These are phyloP conservation scores for Pangasius larnaudii DNA, from an alignment of 2,797 vertebrate genomes.

Conservation along the genomic window DNA sequence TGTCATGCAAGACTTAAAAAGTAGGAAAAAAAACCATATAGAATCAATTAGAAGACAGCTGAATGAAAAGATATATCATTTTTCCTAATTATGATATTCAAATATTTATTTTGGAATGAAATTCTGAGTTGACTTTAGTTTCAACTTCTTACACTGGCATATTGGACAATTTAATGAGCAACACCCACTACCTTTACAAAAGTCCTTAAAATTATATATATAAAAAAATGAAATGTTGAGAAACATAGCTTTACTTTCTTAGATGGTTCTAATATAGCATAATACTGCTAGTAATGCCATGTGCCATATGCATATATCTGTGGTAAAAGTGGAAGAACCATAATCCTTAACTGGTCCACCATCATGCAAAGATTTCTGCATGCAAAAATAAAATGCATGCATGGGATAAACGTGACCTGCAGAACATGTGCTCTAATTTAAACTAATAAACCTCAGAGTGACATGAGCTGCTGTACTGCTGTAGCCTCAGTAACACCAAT, in stretches of 20 bases:
- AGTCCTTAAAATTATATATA: too few relatives aligned
- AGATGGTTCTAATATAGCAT: background rate
- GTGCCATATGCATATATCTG: background rate
- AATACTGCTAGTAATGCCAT: background rate
- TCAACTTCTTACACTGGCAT: background rate
- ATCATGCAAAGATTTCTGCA: slow-evolving; percentile 15
- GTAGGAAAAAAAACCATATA: background rate
- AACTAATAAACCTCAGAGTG: slow-evolving; percentile 32
- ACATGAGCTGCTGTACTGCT: slow-evolving; percentile 11
- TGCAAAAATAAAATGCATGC: background rate
- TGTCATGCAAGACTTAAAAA: background rate
- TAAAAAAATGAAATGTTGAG: background rate
- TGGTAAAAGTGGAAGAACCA: background rate
- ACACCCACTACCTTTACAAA: background rate
- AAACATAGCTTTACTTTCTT: background rate
- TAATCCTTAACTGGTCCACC: background rate
- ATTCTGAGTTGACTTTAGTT: background rate
- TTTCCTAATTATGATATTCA: background rate
- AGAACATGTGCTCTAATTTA: slow-evolving; percentile 3
- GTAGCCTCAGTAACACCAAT: background rate
- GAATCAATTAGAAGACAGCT: background rate
- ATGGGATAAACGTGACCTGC: background rate
- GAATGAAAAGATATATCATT: background rate
- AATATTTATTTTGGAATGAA: background rate
- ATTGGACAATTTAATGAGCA: background rate